Conservation (phyloP, 2,888 invertebrate species). For the Liopterus haemorrhoidalis region DNA sequence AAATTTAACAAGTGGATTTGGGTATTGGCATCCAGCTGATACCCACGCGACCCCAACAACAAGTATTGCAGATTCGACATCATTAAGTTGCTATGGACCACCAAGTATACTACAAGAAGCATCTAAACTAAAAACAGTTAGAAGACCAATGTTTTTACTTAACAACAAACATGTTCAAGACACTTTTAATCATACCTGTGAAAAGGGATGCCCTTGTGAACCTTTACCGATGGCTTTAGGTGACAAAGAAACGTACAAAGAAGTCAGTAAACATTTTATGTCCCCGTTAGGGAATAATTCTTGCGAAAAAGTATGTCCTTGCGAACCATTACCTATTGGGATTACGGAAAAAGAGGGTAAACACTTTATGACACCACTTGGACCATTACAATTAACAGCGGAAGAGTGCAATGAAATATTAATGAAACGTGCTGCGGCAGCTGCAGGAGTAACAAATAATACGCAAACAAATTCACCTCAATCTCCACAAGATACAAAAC, state of each 20-base stretch:
- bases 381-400: constrained; percentile 66
- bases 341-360: constrained; percentile 38
- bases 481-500: constrained; percentile 43
- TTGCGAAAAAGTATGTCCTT: constrained; percentile 19
- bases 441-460: constrained; percentile 49
- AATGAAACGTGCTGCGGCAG: constrained; percentile 67
- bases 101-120: constrained; percentile 29
- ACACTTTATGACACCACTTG: constrained; percentile 66
- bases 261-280: constrained; percentile 61
- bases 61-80: constrained; percentile 23
- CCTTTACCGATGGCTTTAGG: constrained; percentile 13
- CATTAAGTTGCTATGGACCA: constrained; percentile 24
- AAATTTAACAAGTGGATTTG: constrained; percentile 29
- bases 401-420: constrained; percentile 74
- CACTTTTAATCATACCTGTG: constrained; percentile 27
- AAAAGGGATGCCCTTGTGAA: constrained; percentile 19
- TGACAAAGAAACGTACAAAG: constrained; percentile 20
- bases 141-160: constrained; percentile 31
- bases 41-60: constrained; percentile 27
- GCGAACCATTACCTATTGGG: constrained; percentile 17
- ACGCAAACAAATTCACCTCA: constrained; percentile 46
- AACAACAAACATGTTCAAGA: constrained; percentile 33
- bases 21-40: constrained; percentile 32
- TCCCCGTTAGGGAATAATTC: constrained; percentile 55
- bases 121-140: constrained; percentile 27